Conservation (phyloP, 2,113 vertebrate species). For the Pachycephala philippinensis region DNA sequence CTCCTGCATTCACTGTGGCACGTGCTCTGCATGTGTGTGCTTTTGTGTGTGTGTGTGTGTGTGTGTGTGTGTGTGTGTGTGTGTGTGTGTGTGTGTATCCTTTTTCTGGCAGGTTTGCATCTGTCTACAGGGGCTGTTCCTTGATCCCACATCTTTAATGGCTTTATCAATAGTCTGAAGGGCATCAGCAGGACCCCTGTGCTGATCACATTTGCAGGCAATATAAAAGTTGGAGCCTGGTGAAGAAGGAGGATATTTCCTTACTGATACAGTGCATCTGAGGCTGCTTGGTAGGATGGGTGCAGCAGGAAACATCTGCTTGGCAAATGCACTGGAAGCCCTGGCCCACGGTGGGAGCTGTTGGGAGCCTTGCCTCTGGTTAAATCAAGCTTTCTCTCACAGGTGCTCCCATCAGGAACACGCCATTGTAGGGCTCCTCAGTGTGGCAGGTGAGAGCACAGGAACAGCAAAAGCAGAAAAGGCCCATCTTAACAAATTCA, state of each 20-base stretch:
- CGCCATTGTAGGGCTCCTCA: fast-evolving
- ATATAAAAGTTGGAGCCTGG: background rate
- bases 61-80: background rate
- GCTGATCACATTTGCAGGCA: background rate
- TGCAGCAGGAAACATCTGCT: background rate
- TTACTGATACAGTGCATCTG: background rate
- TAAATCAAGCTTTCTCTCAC: background rate
- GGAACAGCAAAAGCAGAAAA: background rate
- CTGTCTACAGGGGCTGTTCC: background rate
- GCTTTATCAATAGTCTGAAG: background rate
- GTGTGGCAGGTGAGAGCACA: background rate
- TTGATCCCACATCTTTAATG: background rate
- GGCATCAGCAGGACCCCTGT: background rate
- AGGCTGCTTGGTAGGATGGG: background rate
- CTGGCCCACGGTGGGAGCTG: background rate
- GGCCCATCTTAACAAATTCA: background rate
- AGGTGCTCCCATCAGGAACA: background rate
- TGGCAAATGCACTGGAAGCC: background rate
- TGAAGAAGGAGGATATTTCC: background rate
- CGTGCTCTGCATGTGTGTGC: background rate
- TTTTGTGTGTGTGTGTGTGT: background rate
- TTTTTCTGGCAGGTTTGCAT: background rate
- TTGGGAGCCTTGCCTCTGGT: background rate
- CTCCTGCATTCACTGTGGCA: background rate
- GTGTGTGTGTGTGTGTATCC: background rate